Evolutionary conservation across 2,113 vertebrate genomes (phyloP), one percentile per base, ranked within the genome.

Genomic region (Otus sunia): DNA sequence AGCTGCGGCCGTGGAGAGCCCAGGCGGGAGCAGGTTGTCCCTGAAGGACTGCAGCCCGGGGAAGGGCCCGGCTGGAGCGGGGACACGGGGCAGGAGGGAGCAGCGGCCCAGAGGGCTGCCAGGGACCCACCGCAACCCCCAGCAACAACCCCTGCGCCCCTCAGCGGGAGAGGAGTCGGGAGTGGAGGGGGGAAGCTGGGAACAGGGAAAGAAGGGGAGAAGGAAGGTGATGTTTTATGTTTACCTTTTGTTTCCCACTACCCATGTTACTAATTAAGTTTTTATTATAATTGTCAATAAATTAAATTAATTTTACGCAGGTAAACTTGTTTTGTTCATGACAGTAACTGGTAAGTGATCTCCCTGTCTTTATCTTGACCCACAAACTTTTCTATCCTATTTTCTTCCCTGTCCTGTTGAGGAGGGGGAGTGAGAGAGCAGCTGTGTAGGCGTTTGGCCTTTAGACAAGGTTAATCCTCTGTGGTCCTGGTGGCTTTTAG

Each of bases 121-220:
- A 7, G 5, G n/a, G 29, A 12, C 13, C 5, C 17, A 50, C 14
- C 1, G 3, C 55, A 9, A 9, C 37, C 34, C 15, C 20, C 58
- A 8, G 1, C 21, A 12, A 34, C 41, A 8, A 6, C 2, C 15
- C 34, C 79, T 34, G 23, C 2, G 1, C 9, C 58, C 6, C 27
- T 12, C 0, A 3, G 5, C n/a, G 30, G 22, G 39, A 64, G 16
- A 36, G 12, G 20, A 9, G 5, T 4, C 0, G 3, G 27, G 13
- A 8, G 16, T 0, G 3, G 13, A 30, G 34, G 22, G 18, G 27
- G 4, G 23, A n/a, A 45, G 19, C 0, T 12, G 9, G 6, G 10
- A 2, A 1, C 43, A 26, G 21, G 50, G 19, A 22, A 22, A 32
- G 25, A 16, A 32, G 15, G 23, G 12, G 21, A 3, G 25, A 10